A percentile compares a stretch with the other conserved stretches of the same genome.
Evolutionary conservation across 1,140 invertebrate species (phyloP).

Genomic region (Brachionus rubens): DNA sequence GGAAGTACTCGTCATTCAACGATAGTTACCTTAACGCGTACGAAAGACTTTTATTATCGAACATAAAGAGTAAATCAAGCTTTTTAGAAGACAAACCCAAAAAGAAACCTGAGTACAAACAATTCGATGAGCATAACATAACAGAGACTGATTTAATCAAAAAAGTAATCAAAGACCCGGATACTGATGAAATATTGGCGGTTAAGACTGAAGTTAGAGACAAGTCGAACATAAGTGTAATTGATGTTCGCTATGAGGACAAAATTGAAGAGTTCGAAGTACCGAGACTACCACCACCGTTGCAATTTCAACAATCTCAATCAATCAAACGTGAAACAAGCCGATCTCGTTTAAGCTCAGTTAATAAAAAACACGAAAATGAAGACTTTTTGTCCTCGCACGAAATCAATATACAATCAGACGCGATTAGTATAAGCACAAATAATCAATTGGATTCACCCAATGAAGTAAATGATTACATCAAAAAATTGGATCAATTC

Average conservation of each 20-base stretch:
- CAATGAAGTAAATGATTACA: conserved; percentile 18
- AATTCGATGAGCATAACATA: not conserved
- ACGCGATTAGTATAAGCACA: conserved; percentile 12
- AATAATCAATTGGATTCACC: conserved; percentile 35
- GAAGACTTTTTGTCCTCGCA: conserved; percentile 39
- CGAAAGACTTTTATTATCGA: not conserved
- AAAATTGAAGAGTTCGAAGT: not conserved
- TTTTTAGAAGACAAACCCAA: no score
- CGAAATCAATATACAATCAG: conserved; percentile 40
- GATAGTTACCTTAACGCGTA: conserved; percentile 1
- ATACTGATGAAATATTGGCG: conserved; percentile 19
- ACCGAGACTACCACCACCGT: not conserved
- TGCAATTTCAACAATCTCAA: conserved; percentile 23
- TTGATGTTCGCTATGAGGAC: conserved; percentile 4
- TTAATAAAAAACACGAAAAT: conserved; percentile 22
- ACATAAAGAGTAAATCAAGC: not conserved
- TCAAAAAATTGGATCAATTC: conserved; percentile 13
- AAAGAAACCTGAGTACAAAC: not conserved
- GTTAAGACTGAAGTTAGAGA: not conserved
- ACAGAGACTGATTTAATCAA: conserved; percentile 7
- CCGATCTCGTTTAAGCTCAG: not conserved
- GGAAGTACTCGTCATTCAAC: conserved; percentile 12
- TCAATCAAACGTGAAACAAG: not conserved
- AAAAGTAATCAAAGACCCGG: conserved; percentile 14
- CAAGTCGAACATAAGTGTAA: conserved; percentile 1